Percentiles rank a stretch among this genome's conserved stretches.
Conservation (phyloP, 2,888 invertebrate genomes). For the Torymus aiolomorphi region DNA sequence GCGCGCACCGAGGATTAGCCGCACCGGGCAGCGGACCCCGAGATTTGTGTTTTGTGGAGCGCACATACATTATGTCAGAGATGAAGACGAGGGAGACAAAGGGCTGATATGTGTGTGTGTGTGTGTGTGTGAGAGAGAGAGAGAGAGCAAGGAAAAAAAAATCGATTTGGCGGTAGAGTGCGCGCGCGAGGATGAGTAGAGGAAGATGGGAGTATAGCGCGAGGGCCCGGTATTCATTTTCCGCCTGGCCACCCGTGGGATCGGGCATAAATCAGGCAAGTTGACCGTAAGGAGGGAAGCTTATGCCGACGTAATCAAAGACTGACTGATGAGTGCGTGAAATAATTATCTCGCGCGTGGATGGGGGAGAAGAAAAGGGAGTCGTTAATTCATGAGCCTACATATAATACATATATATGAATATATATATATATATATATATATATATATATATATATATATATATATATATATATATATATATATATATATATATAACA, state of each 20-base stretch:
- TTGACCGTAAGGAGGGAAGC: constrained; percentile 52
- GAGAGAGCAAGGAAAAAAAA: background rate
- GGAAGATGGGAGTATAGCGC: constrained; percentile 16
- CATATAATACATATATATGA: background rate
- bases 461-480: background rate
- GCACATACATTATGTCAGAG: background rate
- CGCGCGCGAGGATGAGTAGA: background rate
- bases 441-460: background rate
- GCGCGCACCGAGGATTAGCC: constrained; percentile 15
- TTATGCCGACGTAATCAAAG: constrained; percentile 55
- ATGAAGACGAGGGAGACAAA: constrained; percentile 20
- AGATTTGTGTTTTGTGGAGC: constrained; percentile 5
- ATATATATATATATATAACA: constrained; percentile 9
- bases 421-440: background rate
- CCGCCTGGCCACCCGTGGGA: constrained; percentile 59
- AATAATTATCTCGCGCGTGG: constrained; percentile 45
- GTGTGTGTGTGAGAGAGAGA: background rate
- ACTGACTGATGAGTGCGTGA: constrained; percentile 53
- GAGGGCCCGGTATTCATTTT: constrained; percentile 56
- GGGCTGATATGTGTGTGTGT: background rate
- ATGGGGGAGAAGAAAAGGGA: constrained; percentile 1
- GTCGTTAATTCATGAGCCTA: constrained; percentile 40
- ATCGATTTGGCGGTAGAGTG: constrained; percentile 11
- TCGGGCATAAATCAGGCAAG: constrained; percentile 56
- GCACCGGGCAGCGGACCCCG: background rate